These are phyloP conservation scores for Seison nebaliae DNA, from an alignment of 1,140 invertebrate species.

Conservation along the genomic window DNA sequence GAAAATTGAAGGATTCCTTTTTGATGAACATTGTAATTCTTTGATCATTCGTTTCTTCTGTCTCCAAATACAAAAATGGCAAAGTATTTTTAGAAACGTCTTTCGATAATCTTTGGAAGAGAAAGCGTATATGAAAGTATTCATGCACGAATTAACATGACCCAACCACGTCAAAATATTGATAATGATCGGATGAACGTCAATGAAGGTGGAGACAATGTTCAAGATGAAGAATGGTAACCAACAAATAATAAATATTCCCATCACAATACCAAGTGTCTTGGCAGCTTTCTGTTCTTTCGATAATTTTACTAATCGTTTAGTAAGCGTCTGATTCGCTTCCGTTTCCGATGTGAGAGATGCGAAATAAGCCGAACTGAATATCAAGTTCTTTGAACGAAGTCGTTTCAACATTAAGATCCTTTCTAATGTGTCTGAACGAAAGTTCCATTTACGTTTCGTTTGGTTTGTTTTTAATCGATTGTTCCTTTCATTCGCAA, in stretches of 20 bases:
- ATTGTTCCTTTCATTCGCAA: too few species aligned
- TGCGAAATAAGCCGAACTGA: too few species aligned
- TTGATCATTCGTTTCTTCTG: slow-evolving; percentile 4
- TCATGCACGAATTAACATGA: slow-evolving; percentile 29
- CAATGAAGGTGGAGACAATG: slow-evolving; percentile 16
- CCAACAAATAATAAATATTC: slow-evolving; percentile 27
- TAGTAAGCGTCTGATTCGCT: too few species aligned
- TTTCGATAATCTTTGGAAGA: slow-evolving; percentile 80
- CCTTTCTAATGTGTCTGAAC: too few species aligned
- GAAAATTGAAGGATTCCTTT: too few species aligned
- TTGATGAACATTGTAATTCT: slow-evolving; percentile 2
- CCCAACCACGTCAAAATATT: slow-evolving; percentile 11
- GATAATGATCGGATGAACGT: slow-evolving; percentile 4
- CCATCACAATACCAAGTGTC: slow-evolving; percentile 29
- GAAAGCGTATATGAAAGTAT: slow-evolving; percentile 82
- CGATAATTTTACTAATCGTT: slow-evolving; percentile 33
- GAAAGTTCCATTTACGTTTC: too few species aligned
- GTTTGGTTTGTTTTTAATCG: too few species aligned
- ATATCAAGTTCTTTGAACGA: too few species aligned
- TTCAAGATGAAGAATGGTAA: slow-evolving; percentile 27
- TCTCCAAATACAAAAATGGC: slow-evolving; percentile 12
- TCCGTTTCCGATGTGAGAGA: too few species aligned
- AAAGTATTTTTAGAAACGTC: slow-evolving; percentile 23
- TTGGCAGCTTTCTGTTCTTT: slow-evolving; percentile 35
- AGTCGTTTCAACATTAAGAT: too few species aligned